phyloP scores from a whole-genome alignment of 2,113 vertebrate species.

The Meriones unguiculatus region DNA sequence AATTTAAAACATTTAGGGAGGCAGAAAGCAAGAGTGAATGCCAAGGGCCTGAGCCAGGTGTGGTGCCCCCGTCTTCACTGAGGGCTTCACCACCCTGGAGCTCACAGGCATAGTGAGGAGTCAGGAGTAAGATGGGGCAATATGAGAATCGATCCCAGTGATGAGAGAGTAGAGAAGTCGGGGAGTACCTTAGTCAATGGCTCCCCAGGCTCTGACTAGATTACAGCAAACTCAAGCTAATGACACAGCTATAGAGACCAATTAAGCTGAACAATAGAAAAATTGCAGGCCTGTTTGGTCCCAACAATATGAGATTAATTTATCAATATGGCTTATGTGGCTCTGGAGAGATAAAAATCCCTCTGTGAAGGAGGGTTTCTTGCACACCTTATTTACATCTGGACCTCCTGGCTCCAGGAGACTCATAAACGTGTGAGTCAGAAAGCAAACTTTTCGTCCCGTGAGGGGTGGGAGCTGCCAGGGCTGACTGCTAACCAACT shows the following conservation, averaged over 20 bases:
- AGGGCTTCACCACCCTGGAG: background rate
- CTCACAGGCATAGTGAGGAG: rapidly evolving
- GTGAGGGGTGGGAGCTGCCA: rapidly evolving
- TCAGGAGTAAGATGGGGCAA: too few species aligned
- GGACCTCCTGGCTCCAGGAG: slow-evolving; percentile 1
- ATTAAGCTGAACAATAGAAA: slow-evolving; percentile 86
- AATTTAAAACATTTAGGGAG: background rate
- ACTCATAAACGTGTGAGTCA: background rate
- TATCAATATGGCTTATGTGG: slow-evolving; percentile 87
- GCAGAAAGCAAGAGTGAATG: background rate
- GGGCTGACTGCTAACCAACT: too few species aligned
- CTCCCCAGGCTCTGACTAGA: slow-evolving; percentile 72
- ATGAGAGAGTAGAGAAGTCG: rapidly evolving
- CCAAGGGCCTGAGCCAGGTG: background rate
- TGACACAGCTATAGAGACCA: slow-evolving; percentile 85
- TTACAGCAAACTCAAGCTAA: slow-evolving; percentile 86
- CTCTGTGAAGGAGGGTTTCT: slow-evolving; percentile 78
- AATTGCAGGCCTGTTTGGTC: slow-evolving; percentile 86
- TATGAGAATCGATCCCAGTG: rapidly evolving
- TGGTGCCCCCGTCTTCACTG: background rate
- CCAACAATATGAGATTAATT: slow-evolving; percentile 88
- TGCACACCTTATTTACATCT: slow-evolving; percentile 70
- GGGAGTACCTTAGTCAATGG: background rate
- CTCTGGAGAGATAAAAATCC: slow-evolving; percentile 83
- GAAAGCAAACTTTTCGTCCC: background rate